A percentile compares a stretch with the other conserved stretches of the same genome.
Evolutionary conservation across 2,888 invertebrate genomes (phyloP).

Genomic region (Choreutis nemorana): DNA sequence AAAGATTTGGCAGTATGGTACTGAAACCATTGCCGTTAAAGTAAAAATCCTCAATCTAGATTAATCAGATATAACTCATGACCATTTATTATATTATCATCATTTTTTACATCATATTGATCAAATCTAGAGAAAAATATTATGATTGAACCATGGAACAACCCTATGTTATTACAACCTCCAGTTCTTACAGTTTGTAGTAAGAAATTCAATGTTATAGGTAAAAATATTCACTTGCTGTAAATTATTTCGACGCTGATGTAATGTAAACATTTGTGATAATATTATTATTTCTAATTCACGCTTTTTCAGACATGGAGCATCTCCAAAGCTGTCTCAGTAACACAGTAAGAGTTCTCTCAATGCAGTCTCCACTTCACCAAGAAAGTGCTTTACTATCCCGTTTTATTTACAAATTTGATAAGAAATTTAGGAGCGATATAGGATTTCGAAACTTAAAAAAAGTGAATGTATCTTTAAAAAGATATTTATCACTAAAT

Average conservation of each 20-base stretch:
- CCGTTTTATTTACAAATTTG: constrained; percentile 65
- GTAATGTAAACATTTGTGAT: too few species aligned
- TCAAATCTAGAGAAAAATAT: constrained; percentile 3
- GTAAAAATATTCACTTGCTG: constrained; percentile 17
- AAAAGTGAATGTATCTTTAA: constrained; percentile 58
- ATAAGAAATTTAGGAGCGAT: constrained; percentile 65
- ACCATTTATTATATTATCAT: too few species aligned
- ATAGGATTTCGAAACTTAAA: constrained; percentile 63
- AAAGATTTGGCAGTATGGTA: too few species aligned
- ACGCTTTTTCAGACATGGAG: constrained; percentile 32
- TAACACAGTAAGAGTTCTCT: constrained; percentile 30
- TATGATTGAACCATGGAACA: constrained; percentile 48
- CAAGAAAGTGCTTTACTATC: constrained; percentile 63
- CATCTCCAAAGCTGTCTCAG: constrained; percentile 25
- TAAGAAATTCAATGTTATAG: constrained; percentile 17
- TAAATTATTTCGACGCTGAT: too few species aligned
- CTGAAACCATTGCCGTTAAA: too few species aligned
- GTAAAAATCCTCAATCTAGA: too few species aligned
- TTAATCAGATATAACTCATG: too few species aligned
- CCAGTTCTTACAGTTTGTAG: constrained; percentile 36
- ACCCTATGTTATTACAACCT: constrained; percentile 30
- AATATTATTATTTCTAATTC: too few species aligned
- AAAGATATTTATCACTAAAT: constrained; percentile 53
- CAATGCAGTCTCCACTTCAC: constrained; percentile 55
- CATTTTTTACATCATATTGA: too few species aligned